These are phyloP conservation scores for Labia minor DNA, from an alignment of 2,888 invertebrate species.

Conservation along the genomic window DNA sequence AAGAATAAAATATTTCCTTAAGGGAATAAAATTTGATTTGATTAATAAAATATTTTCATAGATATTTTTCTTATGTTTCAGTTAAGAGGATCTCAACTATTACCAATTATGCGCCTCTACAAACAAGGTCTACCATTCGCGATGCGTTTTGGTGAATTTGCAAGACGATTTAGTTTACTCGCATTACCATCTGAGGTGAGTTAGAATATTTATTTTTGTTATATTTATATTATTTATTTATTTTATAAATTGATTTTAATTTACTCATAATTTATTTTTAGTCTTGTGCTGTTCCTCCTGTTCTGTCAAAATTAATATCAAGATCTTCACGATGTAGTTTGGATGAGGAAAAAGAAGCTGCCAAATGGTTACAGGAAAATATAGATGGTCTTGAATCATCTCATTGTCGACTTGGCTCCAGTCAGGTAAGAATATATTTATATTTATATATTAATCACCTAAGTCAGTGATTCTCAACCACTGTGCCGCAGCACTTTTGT, in stretches of 20 bases:
- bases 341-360: neutral
- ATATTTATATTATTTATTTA: neutral
- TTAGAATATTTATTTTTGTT: too few relatives aligned
- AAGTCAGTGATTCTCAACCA: too few relatives aligned
- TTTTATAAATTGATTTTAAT: neutral
- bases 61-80: too few relatives aligned
- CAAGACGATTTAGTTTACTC: conserved; percentile 64
- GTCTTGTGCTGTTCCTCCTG: neutral
- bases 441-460: too few relatives aligned
- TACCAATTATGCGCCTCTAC: conserved; percentile 79
- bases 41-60: too few relatives aligned
- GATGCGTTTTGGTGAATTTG: conserved; percentile 79
- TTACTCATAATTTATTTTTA: neutral
- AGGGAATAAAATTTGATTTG: too few relatives aligned
- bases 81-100: conserved; percentile 81
- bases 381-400: neutral
- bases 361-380: neutral
- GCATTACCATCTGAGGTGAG: conserved; percentile 29
- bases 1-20: too few relatives aligned
- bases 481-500: too few relatives aligned
- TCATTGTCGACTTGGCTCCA: neutral
- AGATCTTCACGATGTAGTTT: neutral
- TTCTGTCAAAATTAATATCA: neutral
- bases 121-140: conserved; percentile 91
- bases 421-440: neutral